Percentiles rank a stretch among this genome's conserved stretches.
Conservation (phyloP, 2,113 vertebrate species). For the Scomber scombrus region DNA sequence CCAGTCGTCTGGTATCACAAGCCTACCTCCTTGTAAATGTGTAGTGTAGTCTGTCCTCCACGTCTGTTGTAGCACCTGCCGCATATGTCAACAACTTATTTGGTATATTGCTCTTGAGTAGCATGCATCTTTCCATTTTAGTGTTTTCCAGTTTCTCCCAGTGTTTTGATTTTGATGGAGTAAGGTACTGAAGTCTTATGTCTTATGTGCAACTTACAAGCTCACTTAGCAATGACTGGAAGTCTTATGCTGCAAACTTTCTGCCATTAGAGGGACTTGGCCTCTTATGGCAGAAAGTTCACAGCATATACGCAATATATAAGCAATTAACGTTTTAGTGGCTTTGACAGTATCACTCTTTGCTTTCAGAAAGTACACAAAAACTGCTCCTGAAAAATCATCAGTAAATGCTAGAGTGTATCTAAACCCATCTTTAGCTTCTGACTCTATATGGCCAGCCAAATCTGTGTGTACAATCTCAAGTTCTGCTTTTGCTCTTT, state of each 20-base stretch:
- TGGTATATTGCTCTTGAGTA: slow-evolving; percentile 15
- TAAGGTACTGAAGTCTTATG: slow-evolving; percentile 38
- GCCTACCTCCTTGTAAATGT: slow-evolving; percentile 34
- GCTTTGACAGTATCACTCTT: not conserved
- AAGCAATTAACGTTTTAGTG: not conserved
- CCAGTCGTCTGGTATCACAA: no score
- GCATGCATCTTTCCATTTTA: slow-evolving; percentile 40
- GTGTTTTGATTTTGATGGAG: slow-evolving; percentile 50
- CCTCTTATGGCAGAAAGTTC: no score
- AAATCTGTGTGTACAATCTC: not conserved
- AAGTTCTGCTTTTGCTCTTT: not conserved
- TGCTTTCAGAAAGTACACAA: not conserved
- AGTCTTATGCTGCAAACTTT: slow-evolving; percentile 28
- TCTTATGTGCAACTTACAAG: slow-evolving; percentile 14
- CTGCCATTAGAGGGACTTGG: slow-evolving; percentile 26
- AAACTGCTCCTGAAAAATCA: not conserved
- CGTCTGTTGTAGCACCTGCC: slow-evolving; percentile 33
- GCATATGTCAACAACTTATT: slow-evolving; percentile 40
- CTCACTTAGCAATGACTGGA: slow-evolving; percentile 7
- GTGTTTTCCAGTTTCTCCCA: slow-evolving; percentile 40
- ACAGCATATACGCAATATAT: no score
- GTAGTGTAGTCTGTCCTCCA: slow-evolving; percentile 2
- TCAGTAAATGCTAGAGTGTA: not conserved
- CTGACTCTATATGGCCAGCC: not conserved
- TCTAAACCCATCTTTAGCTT: not conserved